Conservation (phyloP, 2,113 vertebrate genomes). For the Dipodomys merriami region DNA sequence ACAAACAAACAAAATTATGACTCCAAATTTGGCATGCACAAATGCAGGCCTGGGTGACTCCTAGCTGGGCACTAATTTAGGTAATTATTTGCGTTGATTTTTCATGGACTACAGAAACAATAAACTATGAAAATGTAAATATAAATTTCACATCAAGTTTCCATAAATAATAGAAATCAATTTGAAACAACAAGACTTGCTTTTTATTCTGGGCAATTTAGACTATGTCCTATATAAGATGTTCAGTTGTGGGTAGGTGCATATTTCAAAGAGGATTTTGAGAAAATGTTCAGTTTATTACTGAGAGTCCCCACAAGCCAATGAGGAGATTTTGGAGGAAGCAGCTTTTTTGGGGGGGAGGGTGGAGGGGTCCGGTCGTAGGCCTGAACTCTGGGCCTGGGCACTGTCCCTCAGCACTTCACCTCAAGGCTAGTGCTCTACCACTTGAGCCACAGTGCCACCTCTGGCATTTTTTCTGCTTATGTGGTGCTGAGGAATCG, state of each 20-base stretch:
- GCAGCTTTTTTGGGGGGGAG: not conserved
- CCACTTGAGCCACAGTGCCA: no score
- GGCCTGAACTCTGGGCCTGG: no score
- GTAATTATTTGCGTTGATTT: not conserved
- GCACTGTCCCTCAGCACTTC: no score
- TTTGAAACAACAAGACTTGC: not conserved
- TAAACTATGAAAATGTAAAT: not conserved
- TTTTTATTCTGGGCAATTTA: not conserved
- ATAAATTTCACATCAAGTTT: not conserved
- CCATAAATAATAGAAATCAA: not conserved
- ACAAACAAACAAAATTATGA: not conserved
- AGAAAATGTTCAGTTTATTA: not conserved
- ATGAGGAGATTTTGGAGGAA: slow-evolving; percentile 6
- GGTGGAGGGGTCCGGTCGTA: no score
- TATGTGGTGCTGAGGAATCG: no score
- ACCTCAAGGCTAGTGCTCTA: no score
- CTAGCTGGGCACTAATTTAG: not conserved
- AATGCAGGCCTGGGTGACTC: not conserved
- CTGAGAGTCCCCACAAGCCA: not conserved
- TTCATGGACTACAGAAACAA: not conserved
- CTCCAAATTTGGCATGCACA: not conserved
- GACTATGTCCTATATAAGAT: not conserved
- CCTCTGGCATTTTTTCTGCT: no score
- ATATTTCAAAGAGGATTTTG: not conserved
- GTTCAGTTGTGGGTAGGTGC: not conserved